These are phyloP conservation scores for Electrona antarctica DNA, from an alignment of 2,113 vertebrate genomes.

Conservation along the genomic window DNA sequence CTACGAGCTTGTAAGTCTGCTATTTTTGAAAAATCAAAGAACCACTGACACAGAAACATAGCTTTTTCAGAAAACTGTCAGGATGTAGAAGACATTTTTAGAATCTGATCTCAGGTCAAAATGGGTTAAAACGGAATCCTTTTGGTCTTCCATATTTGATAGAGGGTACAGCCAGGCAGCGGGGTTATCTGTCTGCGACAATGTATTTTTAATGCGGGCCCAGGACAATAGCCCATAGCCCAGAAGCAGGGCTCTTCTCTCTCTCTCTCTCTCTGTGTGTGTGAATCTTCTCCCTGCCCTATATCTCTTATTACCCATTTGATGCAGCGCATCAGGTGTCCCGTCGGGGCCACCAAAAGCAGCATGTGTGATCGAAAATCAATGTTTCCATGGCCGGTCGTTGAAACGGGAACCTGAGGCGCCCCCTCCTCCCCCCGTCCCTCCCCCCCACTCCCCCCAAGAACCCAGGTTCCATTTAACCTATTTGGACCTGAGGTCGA, in stretches of 20 bases:
- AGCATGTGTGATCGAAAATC: conserved; percentile 67
- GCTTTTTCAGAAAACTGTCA: too few relatives aligned
- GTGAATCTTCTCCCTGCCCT: conserved; percentile 34
- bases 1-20: too few relatives aligned
- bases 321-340: conserved; percentile 63
- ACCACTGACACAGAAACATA: too few relatives aligned
- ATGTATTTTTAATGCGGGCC: conserved; percentile 65
- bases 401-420: conserved; percentile 61
- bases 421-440: not conserved
- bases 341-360: conserved; percentile 51
- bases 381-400: conserved; percentile 59
- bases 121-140: conserved; percentile 11
- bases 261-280: conserved; percentile 22
- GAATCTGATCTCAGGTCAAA: too few relatives aligned
- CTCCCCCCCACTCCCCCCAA: conserved; percentile 19
- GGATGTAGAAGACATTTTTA: too few relatives aligned
- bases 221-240: conserved; percentile 23
- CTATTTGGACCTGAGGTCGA: too few relatives aligned
- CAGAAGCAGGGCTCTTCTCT: conserved; percentile 18
- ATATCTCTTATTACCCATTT: conserved; percentile 65
- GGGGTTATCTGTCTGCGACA: conserved; percentile 35
- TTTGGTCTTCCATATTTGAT: conserved; percentile 16
- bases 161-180: conserved; percentile 8
- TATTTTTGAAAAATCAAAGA: too few relatives aligned
- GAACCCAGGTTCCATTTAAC: conserved; percentile 53